Conservation (phyloP, 2,888 invertebrate species). For the Caenorhabditis virilis region DNA sequence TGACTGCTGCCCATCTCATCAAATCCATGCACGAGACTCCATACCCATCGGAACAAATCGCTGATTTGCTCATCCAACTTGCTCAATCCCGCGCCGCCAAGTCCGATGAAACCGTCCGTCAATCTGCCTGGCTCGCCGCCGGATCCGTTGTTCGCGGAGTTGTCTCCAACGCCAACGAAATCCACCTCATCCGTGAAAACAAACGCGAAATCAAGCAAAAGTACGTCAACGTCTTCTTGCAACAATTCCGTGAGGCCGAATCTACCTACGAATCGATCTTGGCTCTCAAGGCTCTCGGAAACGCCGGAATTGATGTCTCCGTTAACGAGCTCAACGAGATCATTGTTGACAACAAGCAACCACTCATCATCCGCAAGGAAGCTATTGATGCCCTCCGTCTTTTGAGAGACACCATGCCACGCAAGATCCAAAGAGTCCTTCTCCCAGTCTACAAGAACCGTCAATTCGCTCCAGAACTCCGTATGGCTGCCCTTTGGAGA, state of each 20-base stretch:
- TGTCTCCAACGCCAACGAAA: slow-evolving; percentile 23
- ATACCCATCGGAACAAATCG: slow-evolving; percentile 42
- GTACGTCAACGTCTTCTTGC: slow-evolving; percentile 41
- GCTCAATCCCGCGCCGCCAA: slow-evolving; percentile 26
- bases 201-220: slow-evolving; percentile 37
- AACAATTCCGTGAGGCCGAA: slow-evolving; percentile 42
- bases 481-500: slow-evolving; percentile 56
- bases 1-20: slow-evolving; percentile 38
- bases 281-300: slow-evolving; percentile 62
- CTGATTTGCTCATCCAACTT: slow-evolving; percentile 34
- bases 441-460: slow-evolving; percentile 59
- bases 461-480: slow-evolving; percentile 53
- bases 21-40: slow-evolving; percentile 52
- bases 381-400: slow-evolving; percentile 63
- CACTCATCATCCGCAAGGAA: slow-evolving; percentile 53
- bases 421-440: slow-evolving; percentile 40
- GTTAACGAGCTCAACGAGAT: slow-evolving; percentile 60
- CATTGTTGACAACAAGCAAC: slow-evolving; percentile 50
- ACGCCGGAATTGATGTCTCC: slow-evolving; percentile 60
- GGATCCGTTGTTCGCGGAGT: slow-evolving; percentile 44
- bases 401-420: slow-evolving; percentile 39
- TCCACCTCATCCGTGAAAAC: slow-evolving; percentile 45
- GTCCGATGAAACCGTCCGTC: slow-evolving; percentile 31
- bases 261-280: slow-evolving; percentile 59
- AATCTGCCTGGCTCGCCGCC: slow-evolving; percentile 47